Conservation (phyloP, 2,113 vertebrate species). For the Spea bombifrons region DNA sequence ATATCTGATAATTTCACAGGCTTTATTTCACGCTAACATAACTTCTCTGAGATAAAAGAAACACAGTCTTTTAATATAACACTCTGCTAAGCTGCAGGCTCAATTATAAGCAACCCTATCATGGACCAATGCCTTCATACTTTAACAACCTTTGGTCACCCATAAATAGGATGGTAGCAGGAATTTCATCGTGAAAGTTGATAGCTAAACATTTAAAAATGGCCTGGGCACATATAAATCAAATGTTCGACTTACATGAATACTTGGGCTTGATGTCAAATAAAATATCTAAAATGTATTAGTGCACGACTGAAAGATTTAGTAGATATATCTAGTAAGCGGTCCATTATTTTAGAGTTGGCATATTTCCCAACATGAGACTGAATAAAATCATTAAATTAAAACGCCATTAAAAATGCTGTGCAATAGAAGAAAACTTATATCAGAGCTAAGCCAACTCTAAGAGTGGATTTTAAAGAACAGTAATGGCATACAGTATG, state of each 20-base stretch:
- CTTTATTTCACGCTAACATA: conserved; percentile 35
- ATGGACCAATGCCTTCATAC: conserved; percentile 15
- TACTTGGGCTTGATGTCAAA: neutral
- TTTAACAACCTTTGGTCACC: conserved; percentile 21
- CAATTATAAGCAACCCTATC: conserved; percentile 31
- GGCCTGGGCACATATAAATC: too few relatives aligned
- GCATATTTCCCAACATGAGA: conserved; percentile 21
- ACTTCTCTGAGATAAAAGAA: conserved; percentile 42
- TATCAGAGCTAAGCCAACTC: neutral
- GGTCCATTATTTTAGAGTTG: conserved; percentile 12
- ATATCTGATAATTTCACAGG: conserved; percentile 33
- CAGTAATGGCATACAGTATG: conserved; percentile 27
- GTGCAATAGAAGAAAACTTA: neutral
- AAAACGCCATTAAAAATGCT: conserved; percentile 20
- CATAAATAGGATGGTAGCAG: neutral
- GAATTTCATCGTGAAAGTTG: neutral
- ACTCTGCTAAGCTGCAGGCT: conserved; percentile 23
- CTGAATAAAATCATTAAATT: conserved; percentile 17
- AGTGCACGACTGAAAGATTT: too few relatives aligned
- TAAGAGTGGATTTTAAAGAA: conserved; percentile 28
- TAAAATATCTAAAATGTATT: neutral
- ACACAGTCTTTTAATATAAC: conserved; percentile 38
- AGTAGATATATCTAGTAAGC: conserved; percentile 2
- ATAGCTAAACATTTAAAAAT: neutral
- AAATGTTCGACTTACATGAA: too few relatives aligned